Conservation (phyloP, 2,113 vertebrate species). For the Notothenia rossii region DNA sequence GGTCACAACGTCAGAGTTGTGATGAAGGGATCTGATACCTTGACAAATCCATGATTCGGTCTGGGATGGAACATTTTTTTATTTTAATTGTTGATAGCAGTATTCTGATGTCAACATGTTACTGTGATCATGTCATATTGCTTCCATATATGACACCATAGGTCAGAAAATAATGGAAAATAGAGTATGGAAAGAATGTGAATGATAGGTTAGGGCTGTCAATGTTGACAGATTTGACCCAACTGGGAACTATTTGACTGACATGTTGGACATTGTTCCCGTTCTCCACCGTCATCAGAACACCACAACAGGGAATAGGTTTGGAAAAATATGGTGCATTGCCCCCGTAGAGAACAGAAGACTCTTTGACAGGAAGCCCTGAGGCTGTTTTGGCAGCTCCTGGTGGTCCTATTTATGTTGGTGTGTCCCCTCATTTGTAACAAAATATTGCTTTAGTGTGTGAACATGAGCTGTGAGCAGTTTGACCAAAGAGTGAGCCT, state of each 20-base stretch:
- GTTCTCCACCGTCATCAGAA: not conserved
- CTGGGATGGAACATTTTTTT: too few species aligned
- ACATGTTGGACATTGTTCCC: not conserved
- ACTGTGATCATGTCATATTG: too few species aligned
- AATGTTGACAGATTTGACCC: not conserved
- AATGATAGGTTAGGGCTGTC: not conserved
- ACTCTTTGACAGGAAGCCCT: too few species aligned
- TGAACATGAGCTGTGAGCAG: not conserved
- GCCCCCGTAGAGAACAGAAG: not conserved
- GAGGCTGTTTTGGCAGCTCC: not conserved
- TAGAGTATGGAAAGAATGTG: not conserved
- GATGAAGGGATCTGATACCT: too few species aligned
- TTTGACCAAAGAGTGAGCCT: not conserved
- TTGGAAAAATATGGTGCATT: not conserved
- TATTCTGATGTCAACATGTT: not conserved
- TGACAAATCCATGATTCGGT: too few species aligned
- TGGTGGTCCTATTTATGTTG: not conserved
- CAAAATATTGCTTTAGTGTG: not conserved
- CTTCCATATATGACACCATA: not conserved
- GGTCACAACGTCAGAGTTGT: too few species aligned
- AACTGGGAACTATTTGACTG: not conserved
- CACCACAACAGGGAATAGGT: not conserved
- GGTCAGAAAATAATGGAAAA: not conserved
- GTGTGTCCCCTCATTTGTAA: not conserved
- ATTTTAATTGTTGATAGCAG: too few species aligned